These are phyloP conservation scores for Ciconia boyciana DNA, from an alignment of 2,113 vertebrate genomes.

Conservation along the genomic window DNA sequence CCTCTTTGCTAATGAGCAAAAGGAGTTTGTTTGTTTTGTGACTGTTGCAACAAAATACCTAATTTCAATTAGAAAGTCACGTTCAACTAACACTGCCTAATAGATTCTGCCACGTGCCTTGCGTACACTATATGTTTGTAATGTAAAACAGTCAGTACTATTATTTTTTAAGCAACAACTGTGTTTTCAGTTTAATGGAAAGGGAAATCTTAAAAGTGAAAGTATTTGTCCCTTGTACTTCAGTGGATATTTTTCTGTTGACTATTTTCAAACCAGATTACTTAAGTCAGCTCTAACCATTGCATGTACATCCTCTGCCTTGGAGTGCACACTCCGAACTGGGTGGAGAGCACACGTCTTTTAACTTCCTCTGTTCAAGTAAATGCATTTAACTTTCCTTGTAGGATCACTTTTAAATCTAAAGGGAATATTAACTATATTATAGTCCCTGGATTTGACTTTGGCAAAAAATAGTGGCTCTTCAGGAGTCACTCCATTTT, in stretches of 20 bases:
- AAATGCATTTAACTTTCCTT: neutral
- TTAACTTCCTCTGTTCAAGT: neutral
- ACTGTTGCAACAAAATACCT: neutral
- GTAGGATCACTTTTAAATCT: neutral
- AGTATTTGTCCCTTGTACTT: neutral
- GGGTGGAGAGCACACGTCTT: accelerated
- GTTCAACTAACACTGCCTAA: neutral
- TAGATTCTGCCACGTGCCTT: neutral
- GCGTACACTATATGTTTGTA: accelerated
- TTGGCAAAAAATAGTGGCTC: neutral
- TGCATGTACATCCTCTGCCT: neutral
- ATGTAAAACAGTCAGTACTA: neutral
- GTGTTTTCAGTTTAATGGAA: neutral
- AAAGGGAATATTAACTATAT: neutral
- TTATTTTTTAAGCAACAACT: neutral
- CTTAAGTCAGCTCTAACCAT: neutral
- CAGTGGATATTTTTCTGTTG: neutral
- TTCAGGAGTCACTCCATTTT: neutral
- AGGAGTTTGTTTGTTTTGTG: neutral
- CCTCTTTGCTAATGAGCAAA: neutral
- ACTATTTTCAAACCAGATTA: neutral
- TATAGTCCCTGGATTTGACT: neutral
- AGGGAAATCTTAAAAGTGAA: neutral
- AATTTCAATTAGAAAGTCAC: neutral
- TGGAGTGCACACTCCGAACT: accelerated